Base-by-base conservation (phyloP, 2,888 invertebrate species). In the Augochlorella aurata region DNA sequence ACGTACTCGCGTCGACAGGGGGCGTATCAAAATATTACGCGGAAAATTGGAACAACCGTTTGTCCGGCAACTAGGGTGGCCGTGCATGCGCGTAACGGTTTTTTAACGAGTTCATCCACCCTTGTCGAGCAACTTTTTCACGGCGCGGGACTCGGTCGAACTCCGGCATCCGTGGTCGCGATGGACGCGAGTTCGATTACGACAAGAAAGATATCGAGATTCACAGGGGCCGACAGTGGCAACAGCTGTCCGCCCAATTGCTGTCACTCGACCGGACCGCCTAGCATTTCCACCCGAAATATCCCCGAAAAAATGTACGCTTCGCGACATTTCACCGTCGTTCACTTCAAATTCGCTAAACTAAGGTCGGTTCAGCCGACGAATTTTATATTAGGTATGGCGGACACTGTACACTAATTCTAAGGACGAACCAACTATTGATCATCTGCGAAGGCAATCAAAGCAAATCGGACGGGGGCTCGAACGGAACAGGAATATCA, bases 11-110 rank as follows among this genome's bases (percentile, higher is more conserved):
- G 54, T 24, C 54, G 24, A 58, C 21, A 1, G 1, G 21, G 21
- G 14, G 54, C 10, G 14, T 21, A 58, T 58, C 24, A 54, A 24
- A 50, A 63, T 63, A 50, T 49, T n/a, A 18, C 44, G 9, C 38
- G 61, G 1, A 18, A 61, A 68, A 78, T 45, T 61, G n/a, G 47
- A 58, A 45, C 70, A n/a, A 70, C n/a, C 49, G 29, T 69, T 69
- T 49, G 61, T 24, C 9, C 61, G 72, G 1, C n/a, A 16, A 73
- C 63, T 14, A 1, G n/a, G 16, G 14, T 21, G 21, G 7, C 49
- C 4, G 29, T 45, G 44, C 70, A 7, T 16, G 54, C 54, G 45
- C 44, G 52, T 16, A 24, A 24, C 16, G 54, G 21, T 16, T 29
- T 44, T 45, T 38, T 29, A 50, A 71, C 49, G 66, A 58, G 18